Evolutionary conservation across 2,113 vertebrate species (phyloP).

Genomic region (Oenanthe oenanthe): DNA sequence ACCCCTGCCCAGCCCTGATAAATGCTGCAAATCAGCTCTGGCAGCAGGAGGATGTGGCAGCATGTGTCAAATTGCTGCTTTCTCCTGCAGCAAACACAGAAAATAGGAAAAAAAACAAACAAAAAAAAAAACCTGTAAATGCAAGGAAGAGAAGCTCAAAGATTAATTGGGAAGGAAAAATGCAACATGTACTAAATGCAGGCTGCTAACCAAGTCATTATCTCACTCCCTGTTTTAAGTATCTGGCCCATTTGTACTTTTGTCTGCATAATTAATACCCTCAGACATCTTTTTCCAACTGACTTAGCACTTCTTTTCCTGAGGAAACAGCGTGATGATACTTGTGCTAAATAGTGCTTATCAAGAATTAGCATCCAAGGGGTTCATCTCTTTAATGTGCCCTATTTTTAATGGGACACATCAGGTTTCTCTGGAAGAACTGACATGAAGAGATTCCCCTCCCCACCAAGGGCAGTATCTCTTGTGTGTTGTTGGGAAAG

Average conservation of each 20-base stretch:
- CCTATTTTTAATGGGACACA: neutral
- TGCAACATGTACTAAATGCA: neutral
- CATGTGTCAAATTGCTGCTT: neutral
- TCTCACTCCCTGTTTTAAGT: neutral
- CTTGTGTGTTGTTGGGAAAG: neutral
- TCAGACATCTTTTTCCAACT: neutral
- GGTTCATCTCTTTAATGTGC: neutral
- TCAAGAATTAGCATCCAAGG: neutral
- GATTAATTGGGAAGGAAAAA: neutral
- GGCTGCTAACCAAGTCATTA: neutral
- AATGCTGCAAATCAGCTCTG: neutral
- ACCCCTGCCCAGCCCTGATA: neutral
- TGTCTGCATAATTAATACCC: constrained; percentile 41
- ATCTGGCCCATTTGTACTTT: constrained; percentile 24
- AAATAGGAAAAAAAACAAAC: neutral
- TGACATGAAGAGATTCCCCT: neutral
- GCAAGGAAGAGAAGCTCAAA: neutral
- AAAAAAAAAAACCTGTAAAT: neutral
- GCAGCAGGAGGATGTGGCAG: neutral
- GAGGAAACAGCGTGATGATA: neutral
- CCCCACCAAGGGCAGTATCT: neutral
- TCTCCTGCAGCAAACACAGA: neutral
- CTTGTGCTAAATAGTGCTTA: neutral
- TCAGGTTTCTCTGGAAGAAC: neutral
- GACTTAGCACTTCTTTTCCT: constrained; percentile 11